These are phyloP conservation scores for Mormyrus lacerda DNA, from an alignment of 2,113 vertebrate species.

Conservation along the genomic window DNA sequence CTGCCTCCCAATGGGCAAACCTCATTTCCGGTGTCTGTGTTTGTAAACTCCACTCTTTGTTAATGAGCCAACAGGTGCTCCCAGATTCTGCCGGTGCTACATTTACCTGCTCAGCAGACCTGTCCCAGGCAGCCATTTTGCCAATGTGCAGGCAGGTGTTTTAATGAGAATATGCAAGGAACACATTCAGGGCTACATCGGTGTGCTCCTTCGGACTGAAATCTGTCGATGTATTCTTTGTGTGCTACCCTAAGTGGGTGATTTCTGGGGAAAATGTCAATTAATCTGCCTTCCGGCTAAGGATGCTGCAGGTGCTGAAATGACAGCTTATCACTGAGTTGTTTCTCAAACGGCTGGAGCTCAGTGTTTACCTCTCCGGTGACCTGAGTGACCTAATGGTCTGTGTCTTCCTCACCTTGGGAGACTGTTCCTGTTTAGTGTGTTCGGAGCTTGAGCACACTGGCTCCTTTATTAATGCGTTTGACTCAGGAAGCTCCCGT, in stretches of 20 bases:
- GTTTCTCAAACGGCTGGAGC: background rate
- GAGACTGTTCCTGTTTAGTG: background rate
- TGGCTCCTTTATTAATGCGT: background rate
- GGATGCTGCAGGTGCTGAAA: background rate
- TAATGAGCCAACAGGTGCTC: constrained; percentile 3
- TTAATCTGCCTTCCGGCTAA: background rate
- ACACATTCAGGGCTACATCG: background rate
- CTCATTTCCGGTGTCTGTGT: constrained; percentile 13
- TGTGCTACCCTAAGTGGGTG: background rate
- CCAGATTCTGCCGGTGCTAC: background rate
- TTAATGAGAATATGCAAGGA: background rate
- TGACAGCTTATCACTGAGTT: background rate
- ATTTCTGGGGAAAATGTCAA: background rate
- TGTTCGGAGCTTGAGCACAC: background rate
- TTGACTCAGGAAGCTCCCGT: background rate
- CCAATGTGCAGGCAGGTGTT: background rate
- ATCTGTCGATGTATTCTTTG: background rate
- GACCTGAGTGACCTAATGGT: background rate
- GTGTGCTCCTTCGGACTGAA: background rate
- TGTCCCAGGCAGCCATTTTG: background rate
- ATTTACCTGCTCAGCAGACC: background rate
- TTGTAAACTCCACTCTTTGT: background rate
- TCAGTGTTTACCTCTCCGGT: background rate
- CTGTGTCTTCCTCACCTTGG: background rate
- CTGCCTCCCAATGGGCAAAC: constrained; percentile 22